Percentiles rank a stretch among this genome's conserved stretches.
Evolutionary conservation across 1,140 invertebrate genomes (phyloP).

Genomic region (Sweltsa coloradensis): DNA sequence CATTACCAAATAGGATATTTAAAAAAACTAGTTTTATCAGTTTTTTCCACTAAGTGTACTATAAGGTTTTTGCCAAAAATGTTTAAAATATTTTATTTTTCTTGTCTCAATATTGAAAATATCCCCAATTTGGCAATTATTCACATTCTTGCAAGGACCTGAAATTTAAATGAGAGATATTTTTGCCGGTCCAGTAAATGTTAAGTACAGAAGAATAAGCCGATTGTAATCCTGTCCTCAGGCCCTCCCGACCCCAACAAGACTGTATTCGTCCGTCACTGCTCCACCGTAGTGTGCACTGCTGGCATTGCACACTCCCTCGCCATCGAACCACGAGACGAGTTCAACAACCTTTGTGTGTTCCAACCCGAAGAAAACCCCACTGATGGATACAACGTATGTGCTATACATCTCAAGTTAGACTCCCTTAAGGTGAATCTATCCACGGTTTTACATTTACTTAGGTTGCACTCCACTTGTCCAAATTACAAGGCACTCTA

Average conservation of each 20-base stretch:
- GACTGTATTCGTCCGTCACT: constrained; percentile 73
- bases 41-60: too few relatives aligned
- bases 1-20: too few relatives aligned
- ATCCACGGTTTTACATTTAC: too few relatives aligned
- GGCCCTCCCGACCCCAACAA: constrained; percentile 72
- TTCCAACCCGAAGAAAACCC: constrained; percentile 50
- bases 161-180: constrained; percentile 19
- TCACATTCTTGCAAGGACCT: neutral
- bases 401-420: too few relatives aligned
- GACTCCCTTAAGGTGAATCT: too few relatives aligned
- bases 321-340: constrained; percentile 77
- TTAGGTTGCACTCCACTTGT: too few relatives aligned
- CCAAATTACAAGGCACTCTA: too few relatives aligned
- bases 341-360: constrained; percentile 74
- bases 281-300: constrained; percentile 75
- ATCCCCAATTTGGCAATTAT: constrained; percentile 1
- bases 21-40: too few relatives aligned
- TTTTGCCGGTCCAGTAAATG: constrained; percentile 41
- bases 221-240: constrained; percentile 29
- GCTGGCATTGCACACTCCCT: constrained; percentile 62
- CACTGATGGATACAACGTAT: constrained; percentile 43
- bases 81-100: too few relatives aligned
- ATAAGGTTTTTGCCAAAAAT: too few relatives aligned
- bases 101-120: constrained; percentile 1
- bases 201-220: constrained; percentile 42